Conservation (phyloP, 2,797 vertebrate species). For the Todus mexicanus region DNA sequence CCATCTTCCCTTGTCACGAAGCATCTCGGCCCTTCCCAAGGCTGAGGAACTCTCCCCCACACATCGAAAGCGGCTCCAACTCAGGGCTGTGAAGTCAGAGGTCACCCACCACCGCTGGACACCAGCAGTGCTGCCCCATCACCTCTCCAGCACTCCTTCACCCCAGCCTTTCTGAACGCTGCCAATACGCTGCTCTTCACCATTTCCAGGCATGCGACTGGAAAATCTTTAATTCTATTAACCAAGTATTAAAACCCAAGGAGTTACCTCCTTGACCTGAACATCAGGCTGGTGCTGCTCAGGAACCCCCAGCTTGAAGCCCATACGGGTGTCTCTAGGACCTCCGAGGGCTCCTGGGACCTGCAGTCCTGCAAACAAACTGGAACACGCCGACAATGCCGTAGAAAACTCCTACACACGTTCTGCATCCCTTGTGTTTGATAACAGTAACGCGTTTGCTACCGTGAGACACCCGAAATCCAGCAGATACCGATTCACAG, state of each 20-base stretch:
- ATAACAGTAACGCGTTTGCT: not conserved
- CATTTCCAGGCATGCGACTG: not conserved
- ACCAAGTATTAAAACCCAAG: not conserved
- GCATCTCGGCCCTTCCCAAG: not conserved
- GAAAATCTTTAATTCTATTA: not conserved
- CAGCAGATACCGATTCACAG: not conserved
- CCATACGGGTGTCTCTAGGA: fast-evolving
- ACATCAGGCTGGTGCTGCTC: not conserved
- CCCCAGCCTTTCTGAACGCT: fast-evolving
- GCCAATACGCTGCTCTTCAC: not conserved
- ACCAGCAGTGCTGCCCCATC: not conserved
- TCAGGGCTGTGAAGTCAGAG: too few species aligned
- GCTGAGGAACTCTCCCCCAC: not conserved
- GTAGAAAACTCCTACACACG: fast-evolving
- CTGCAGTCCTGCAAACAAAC: not conserved
- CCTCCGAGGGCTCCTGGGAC: not conserved
- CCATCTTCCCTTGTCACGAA: too few species aligned
- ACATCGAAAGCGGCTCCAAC: fast-evolving
- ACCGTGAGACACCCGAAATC: not conserved
- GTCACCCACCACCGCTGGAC: not conserved
- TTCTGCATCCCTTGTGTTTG: not conserved
- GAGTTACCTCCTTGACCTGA: not conserved
- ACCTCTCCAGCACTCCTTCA: not conserved
- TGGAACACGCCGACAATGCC: fast-evolving
- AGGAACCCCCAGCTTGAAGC: not conserved